Conservation (phyloP, 2,113 vertebrate genomes). For the Andinoacara biseriatus region DNA sequence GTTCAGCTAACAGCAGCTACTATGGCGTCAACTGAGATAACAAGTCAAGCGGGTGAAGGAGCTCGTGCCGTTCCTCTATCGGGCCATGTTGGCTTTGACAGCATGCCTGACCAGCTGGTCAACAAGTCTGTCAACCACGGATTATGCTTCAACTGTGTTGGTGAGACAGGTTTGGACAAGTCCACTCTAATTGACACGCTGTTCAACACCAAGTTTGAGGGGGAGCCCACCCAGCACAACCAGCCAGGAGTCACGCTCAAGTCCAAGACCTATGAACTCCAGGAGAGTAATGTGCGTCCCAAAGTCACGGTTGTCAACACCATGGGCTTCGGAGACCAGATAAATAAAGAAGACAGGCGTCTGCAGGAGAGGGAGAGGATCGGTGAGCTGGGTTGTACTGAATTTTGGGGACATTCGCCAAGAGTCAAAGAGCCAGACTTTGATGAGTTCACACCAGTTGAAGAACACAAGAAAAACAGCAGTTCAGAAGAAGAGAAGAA, state of each 20-base stretch:
- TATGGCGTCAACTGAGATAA: slow-evolving; percentile 92
- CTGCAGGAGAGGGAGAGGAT: slow-evolving; percentile 93
- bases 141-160: slow-evolving; percentile 99
- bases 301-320: too few relatives aligned
- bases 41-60: slow-evolving; percentile 93
- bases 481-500: slow-evolving; percentile 86
- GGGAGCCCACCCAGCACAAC: too few relatives aligned
- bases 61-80: slow-evolving; percentile 91
- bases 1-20: slow-evolving; percentile 48
- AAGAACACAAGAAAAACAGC: slow-evolving; percentile 88
- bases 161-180: too few relatives aligned
- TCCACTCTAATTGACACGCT: too few relatives aligned
- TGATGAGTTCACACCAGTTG: slow-evolving; percentile 93
- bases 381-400: slow-evolving; percentile 92
- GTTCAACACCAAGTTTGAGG: too few relatives aligned
- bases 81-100: slow-evolving; percentile 98
- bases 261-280: too few relatives aligned
- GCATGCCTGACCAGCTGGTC: slow-evolving; percentile 99
- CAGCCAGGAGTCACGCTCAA: too few relatives aligned
- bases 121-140: slow-evolving; percentile 98
- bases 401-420: slow-evolving; percentile 96
- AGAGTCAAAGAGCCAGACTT: slow-evolving; percentile 95
- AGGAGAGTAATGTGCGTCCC: too few relatives aligned
- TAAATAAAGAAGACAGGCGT: too few relatives aligned
- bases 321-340: too few relatives aligned